A percentile compares a stretch with the other conserved stretches of the same genome.
Evolutionary conservation across 2,797 vertebrate genomes (phyloP).

Genomic region (Lindbergichthys nudifrons): DNA sequence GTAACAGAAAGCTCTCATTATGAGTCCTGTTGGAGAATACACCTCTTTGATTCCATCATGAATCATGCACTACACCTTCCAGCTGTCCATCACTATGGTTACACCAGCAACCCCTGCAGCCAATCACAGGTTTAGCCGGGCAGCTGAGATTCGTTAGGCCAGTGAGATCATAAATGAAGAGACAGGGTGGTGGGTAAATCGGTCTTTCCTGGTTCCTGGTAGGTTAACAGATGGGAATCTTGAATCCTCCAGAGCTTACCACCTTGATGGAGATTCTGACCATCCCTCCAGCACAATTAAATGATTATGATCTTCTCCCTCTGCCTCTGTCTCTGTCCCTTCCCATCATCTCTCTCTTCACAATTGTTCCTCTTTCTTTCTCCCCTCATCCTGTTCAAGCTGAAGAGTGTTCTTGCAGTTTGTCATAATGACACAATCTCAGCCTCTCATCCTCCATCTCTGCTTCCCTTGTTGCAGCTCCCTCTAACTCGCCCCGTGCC

Average conservation of each 20-base stretch:
- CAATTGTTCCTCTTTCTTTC: slow-evolving; percentile 49
- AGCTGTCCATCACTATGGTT: slow-evolving; percentile 69
- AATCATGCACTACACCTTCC: slow-evolving; percentile 59
- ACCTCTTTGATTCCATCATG: slow-evolving; percentile 58
- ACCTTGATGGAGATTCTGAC: slow-evolving; percentile 75
- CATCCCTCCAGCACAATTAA: slow-evolving; percentile 83
- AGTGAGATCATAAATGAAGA: slow-evolving; percentile 46
- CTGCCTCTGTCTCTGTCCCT: slow-evolving; percentile 57
- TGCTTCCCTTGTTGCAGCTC: slow-evolving; percentile 57
- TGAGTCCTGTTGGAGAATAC: slow-evolving; percentile 35
- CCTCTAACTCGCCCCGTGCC: slow-evolving; percentile 50
- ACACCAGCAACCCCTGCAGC: slow-evolving; percentile 47
- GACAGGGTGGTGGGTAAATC: slow-evolving; percentile 36
- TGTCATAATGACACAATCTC: slow-evolving; percentile 84
- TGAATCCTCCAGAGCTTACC: slow-evolving; percentile 53
- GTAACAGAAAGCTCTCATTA: slow-evolving; percentile 55
- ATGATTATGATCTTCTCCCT: slow-evolving; percentile 84
- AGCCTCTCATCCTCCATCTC: slow-evolving; percentile 67
- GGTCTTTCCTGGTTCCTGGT: slow-evolving; percentile 37
- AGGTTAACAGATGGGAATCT: slow-evolving; percentile 64
- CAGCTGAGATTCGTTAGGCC: slow-evolving; percentile 45
- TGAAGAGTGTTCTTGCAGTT: slow-evolving; percentile 72
- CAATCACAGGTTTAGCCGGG: slow-evolving; percentile 49
- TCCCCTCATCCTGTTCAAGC: slow-evolving; percentile 67
- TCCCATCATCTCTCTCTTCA: slow-evolving; percentile 39